Base-by-base conservation (phyloP, 2,888 invertebrate genomes). In the Coleophora deauratella region DNA sequence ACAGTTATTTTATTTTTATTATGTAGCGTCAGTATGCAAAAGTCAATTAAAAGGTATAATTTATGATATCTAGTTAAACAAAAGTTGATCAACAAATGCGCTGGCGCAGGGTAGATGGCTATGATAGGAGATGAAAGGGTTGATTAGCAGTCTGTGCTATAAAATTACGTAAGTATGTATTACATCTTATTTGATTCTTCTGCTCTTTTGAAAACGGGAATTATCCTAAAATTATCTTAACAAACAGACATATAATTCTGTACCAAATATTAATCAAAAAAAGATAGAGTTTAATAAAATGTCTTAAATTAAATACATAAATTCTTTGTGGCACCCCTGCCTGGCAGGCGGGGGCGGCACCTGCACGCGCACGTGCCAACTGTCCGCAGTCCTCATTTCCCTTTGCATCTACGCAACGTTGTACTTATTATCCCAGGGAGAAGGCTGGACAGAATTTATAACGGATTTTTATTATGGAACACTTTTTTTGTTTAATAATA, bases 321-420 rank as follows among this genome's bases (percentile, higher is more conserved):
- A n/a, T n/a, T n/a, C n/a, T n/a, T n/a, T 44, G 2, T 2, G 21
- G 21, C 1, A 31, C 45, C 51, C 52, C 69, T 62, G n/a, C n/a
- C n/a, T n/a, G n/a, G n/a, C n/a, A n/a, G 66, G 6, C 44, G 46
- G 51, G 57, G 53, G 55, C 53, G 52, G 66, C 81, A 80, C 80
- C 82, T 80, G 82, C 76, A 75, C 72, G 46, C 46, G 70, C 80
- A 77, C 82, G 82, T 69, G 79, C 79, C 78, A 77, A 77, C 77
- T 75, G 76, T 67, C 70, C 72, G 66, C 21, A 6, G 76, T 67
- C 70, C 72, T 66, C 21, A 6, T 6, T 21, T 21, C 21, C 21
- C 21, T 21, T 21, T 4, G 21, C 21, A 6, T 21, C 21, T 21
- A 21, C 21, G 21, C 6, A 21, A 21, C 21, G 21, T 6, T 4